Percentiles rank a stretch among this genome's conserved stretches.
Conservation (phyloP, 1,140 invertebrate species). For the Heliconius melpomene region DNA sequence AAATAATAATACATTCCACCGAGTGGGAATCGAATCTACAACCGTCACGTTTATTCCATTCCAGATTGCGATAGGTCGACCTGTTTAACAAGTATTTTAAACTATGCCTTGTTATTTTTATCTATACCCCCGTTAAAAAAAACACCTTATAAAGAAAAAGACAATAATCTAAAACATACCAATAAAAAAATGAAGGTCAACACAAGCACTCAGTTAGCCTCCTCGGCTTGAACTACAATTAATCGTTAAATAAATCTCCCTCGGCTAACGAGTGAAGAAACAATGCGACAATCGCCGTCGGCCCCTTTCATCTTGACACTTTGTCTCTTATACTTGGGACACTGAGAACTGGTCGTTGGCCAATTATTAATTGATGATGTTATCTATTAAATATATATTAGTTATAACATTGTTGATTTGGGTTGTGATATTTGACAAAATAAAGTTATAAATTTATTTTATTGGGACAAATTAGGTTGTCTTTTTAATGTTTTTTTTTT, state of each 20-base stretch:
- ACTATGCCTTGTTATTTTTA: too few relatives aligned
- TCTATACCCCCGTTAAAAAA: background rate
- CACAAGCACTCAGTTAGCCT: slow-evolving; percentile 22
- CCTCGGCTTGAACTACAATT: slow-evolving; percentile 51
- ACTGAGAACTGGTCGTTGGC: slow-evolving; percentile 44
- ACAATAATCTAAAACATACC: background rate
- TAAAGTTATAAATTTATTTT: too few relatives aligned
- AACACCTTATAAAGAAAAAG: background rate
- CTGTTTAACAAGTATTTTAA: too few relatives aligned
- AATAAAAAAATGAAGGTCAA: slow-evolving; percentile 19
- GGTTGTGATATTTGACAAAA: too few relatives aligned
- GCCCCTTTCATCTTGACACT: slow-evolving; percentile 77
- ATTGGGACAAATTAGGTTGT: too few relatives aligned
- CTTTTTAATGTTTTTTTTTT: too few relatives aligned
- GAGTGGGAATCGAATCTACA: too few relatives aligned
- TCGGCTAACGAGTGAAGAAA: slow-evolving; percentile 75
- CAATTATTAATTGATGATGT: background rate
- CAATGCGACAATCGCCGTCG: slow-evolving; percentile 77
- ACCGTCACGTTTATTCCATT: too few relatives aligned
- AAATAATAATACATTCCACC: too few relatives aligned
- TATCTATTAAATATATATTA: background rate
- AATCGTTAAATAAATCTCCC: slow-evolving; percentile 78
- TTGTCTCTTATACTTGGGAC: slow-evolving; percentile 63
- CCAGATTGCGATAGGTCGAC: too few relatives aligned
- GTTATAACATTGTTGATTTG: background rate